Percentiles rank a stretch among this genome's conserved stretches.
phyloP scores from a whole-genome alignment of 2,888 invertebrate species.

The Cheilosia vulpina region DNA sequence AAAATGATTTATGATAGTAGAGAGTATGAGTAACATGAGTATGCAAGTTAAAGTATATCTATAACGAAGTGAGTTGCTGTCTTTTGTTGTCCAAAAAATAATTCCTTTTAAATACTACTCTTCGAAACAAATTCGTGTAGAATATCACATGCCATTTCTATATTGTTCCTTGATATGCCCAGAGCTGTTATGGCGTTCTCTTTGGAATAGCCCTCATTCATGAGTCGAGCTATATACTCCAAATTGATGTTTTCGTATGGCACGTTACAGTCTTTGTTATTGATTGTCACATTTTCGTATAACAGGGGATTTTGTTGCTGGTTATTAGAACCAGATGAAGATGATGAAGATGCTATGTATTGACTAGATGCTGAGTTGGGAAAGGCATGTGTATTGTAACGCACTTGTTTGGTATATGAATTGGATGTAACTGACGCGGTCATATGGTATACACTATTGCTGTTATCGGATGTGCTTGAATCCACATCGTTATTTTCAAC shows the following conservation, averaged over 20 bases:
- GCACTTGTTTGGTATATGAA: conserved; percentile 66
- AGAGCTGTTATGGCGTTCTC: conserved; percentile 96
- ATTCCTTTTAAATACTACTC: conserved; percentile 80
- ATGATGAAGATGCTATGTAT: conserved; percentile 70
- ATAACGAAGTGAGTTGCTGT: conserved; percentile 52
- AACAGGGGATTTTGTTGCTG: conserved; percentile 80
- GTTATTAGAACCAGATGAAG: conserved; percentile 67
- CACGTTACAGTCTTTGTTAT: conserved; percentile 85
- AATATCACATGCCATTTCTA: conserved; percentile 98
- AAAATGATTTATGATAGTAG: conserved; percentile 39
- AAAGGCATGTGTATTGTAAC: conserved; percentile 72
- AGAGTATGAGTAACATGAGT: conserved; percentile 55
- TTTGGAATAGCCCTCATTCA: conserved; percentile 95
- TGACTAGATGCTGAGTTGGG: conserved; percentile 64
- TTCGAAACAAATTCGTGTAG: conserved; percentile 94
- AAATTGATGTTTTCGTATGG: conserved; percentile 95
- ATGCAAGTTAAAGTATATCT: conserved; percentile 41
- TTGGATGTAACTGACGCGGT: conserved; percentile 53
- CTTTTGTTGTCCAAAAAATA: conserved; percentile 37
- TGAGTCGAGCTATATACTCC: conserved; percentile 94
- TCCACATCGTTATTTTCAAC: conserved; percentile 52
- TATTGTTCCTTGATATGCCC: conserved; percentile 95
- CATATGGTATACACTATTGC: conserved; percentile 66
- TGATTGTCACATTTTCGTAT: conserved; percentile 84
- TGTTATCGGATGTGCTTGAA: conserved; percentile 55